A percentile compares a stretch with the other conserved stretches of the same genome.
These are phyloP conservation scores for Vidua macroura DNA, from an alignment of 2,113 vertebrate genomes.

Conservation along the genomic window DNA sequence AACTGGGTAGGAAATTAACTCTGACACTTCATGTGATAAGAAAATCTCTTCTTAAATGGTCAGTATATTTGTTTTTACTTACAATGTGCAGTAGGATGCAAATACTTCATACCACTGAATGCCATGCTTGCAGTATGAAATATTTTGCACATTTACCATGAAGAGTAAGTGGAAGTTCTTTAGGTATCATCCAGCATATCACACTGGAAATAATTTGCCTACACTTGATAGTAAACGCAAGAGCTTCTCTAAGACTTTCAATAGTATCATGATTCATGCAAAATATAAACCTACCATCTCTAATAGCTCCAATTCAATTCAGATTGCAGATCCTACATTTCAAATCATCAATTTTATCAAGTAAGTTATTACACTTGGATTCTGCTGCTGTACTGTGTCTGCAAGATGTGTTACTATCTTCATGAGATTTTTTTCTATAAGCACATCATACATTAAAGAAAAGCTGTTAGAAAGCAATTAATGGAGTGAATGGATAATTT, in stretches of 20 bases:
- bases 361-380: not conserved
- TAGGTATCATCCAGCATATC: not conserved
- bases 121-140: not conserved
- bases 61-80: not conserved
- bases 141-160: not conserved
- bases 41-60: not conserved
- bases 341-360: not conserved
- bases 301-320: not conserved
- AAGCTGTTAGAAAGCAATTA: conserved; percentile 7
- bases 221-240: not conserved
- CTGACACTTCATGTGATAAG: not conserved
- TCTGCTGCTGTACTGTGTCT: not conserved
- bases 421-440: not conserved
- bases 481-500: not conserved
- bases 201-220: not conserved
- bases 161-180: not conserved
- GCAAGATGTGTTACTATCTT: not conserved
- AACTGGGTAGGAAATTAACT: not conserved
- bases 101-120: not conserved
- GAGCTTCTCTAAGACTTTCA: not conserved
- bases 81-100: not conserved
- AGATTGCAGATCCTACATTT: not conserved
- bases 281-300: not conserved
- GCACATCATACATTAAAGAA: not conserved
- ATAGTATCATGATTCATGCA: not conserved